These are phyloP conservation scores for Onychostoma macrolepis DNA, from an alignment of 2,113 vertebrate species.

Conservation along the genomic window DNA sequence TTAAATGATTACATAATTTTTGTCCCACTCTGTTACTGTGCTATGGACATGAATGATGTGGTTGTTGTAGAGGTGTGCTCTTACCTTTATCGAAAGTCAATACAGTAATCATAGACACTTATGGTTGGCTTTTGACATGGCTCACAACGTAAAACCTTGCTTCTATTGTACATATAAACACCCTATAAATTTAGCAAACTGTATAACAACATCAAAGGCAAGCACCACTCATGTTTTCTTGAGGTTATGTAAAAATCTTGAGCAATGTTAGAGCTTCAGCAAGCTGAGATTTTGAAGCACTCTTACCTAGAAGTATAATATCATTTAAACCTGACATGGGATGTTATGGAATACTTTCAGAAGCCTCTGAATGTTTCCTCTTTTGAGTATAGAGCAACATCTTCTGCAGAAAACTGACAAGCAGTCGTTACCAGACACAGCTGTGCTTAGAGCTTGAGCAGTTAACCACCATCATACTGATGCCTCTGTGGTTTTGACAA, in stretches of 20 bases:
- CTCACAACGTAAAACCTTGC: background rate
- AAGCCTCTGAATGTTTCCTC: background rate
- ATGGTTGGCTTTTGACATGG: background rate
- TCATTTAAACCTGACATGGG: background rate
- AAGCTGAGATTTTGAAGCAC: background rate
- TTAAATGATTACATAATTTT: background rate
- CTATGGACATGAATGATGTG: background rate
- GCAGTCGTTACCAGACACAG: background rate
- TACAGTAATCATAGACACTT: background rate
- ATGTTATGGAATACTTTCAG: background rate
- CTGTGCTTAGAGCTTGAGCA: background rate
- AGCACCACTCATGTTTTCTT: background rate
- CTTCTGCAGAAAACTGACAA: background rate
- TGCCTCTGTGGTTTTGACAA: slow-evolving; percentile 34
- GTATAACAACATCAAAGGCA: background rate
- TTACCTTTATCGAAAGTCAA: background rate
- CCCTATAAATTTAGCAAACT: background rate
- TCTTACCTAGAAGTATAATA: background rate
- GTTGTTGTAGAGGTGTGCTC: background rate
- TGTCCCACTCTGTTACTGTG: background rate
- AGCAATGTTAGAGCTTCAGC: background rate
- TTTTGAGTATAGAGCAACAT: background rate
- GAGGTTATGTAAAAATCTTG: background rate
- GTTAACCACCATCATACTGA: background rate
- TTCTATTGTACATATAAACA: background rate